These are phyloP conservation scores for Eidolon helvum DNA, from an alignment of 2,113 vertebrate species.

Conservation along the genomic window DNA sequence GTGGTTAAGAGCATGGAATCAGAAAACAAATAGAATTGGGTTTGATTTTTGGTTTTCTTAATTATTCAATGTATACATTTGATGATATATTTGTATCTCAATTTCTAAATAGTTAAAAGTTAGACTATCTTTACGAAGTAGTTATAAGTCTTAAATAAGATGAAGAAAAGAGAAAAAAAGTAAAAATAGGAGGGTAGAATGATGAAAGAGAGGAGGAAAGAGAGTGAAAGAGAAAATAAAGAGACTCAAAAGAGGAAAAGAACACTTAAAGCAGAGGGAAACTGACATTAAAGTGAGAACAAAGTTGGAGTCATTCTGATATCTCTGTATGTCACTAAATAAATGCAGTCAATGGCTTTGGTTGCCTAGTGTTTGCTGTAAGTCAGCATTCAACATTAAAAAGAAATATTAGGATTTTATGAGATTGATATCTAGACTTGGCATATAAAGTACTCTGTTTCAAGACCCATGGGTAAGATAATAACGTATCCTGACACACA, in stretches of 20 bases:
- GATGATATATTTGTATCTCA: not conserved
- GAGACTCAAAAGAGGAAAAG: not conserved
- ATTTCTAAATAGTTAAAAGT: not conserved
- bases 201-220: accelerated
- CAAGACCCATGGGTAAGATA: not conserved
- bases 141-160: not conserved
- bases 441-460: not conserved
- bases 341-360: accelerated
- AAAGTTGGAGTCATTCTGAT: accelerated
- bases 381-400: not conserved
- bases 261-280: not conserved
- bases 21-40: not conserved
- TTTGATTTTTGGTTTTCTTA: not conserved
- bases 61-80: not conserved
- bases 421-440: not conserved
- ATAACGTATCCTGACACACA: not conserved
- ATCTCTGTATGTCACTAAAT: accelerated
- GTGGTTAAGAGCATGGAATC: not conserved
- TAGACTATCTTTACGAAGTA: not conserved
- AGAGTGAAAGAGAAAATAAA: not conserved
- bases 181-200: not conserved
- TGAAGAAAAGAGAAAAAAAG: not conserved
- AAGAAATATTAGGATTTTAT: not conserved
- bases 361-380: accelerated
- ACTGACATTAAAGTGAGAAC: accelerated